Base-by-base conservation (phyloP, 2,797 vertebrate species). In the Semotilus atromaculatus region DNA sequence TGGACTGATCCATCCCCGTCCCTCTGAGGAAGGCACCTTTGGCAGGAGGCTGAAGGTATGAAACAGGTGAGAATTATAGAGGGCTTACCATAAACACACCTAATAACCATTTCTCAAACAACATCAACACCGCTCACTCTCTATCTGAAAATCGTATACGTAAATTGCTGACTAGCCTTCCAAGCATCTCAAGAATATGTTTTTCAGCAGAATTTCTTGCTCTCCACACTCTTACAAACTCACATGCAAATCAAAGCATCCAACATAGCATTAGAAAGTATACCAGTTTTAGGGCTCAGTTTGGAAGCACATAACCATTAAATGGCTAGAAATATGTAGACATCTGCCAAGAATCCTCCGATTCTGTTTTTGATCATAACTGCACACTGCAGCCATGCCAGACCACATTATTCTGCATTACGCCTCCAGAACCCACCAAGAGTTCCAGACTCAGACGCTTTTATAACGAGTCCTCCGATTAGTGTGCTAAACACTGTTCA, bases 21-120 rank as follows among this genome's bases (percentile, higher is more conserved):
- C 98, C 98, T 83, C 97, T 92, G 68, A 98, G 95, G 88, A 99
- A 99, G 36, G 97, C 96, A 71, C 98, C 98, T 93, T 97, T 98
- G 86, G 97, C 95, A n/a, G 95, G 88, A 19, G 97, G 98, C 98
- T 99, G 84, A 1, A 86, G 89, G 70, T 51, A 83, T 19, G 76
- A 89, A 75, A 82, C 31, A 88, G 43, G 83, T 83, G 88, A 81
- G 82, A 88, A 83, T 84, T 82, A 85, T 23, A 64, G 64, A 81
- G 75, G 40, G 58, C n/a, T 38, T 73, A 76, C 67, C 81, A 76
- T 40, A 26, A 88, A 64, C 7, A 79, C 66, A 67, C 58, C 66
- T 48, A 58, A 81, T 68, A 75, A 58, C 23, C 68, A 40, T 3
- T 53, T 9, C 7, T 66, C 71, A 76, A 40, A 55, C 75, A 40